Conservation (phyloP, 1,140 invertebrate genomes). For the Cherax quadricarinatus region DNA sequence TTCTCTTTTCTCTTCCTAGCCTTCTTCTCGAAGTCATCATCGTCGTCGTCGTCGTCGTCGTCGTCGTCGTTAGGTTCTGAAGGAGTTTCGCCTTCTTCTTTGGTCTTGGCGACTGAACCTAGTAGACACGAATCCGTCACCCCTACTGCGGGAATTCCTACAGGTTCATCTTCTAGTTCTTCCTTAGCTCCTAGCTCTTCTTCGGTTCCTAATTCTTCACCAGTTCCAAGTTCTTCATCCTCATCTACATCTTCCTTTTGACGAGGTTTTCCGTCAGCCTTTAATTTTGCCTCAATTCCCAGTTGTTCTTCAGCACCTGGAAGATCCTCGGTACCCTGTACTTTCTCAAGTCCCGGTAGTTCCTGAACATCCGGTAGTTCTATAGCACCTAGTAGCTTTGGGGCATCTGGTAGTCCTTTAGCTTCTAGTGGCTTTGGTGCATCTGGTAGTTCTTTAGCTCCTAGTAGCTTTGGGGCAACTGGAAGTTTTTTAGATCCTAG, state of each 20-base stretch:
- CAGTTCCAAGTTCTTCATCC: background rate
- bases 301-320: background rate
- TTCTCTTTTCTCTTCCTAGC: conserved; percentile 5
- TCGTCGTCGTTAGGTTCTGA: background rate
- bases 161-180: background rate
- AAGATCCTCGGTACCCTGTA: background rate
- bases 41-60: background rate
- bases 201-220: background rate
- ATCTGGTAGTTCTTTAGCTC: no score
- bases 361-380: no score
- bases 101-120: background rate
- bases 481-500: no score
- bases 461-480: no score
- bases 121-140: background rate
- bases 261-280: background rate
- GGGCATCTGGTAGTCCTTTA: no score
- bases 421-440: no score
- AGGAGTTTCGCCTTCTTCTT: background rate
- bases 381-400: no score
- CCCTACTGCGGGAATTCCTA: background rate
- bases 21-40: background rate
- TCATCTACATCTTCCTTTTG: conserved; percentile 10
- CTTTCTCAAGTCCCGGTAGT: no score
- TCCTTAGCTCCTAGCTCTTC: background rate
- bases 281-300: background rate